Evolutionary conservation across 1,140 invertebrate species (phyloP), one percentile per base, ranked within the genome.

Genomic region (Solenopsis fugax): DNA sequence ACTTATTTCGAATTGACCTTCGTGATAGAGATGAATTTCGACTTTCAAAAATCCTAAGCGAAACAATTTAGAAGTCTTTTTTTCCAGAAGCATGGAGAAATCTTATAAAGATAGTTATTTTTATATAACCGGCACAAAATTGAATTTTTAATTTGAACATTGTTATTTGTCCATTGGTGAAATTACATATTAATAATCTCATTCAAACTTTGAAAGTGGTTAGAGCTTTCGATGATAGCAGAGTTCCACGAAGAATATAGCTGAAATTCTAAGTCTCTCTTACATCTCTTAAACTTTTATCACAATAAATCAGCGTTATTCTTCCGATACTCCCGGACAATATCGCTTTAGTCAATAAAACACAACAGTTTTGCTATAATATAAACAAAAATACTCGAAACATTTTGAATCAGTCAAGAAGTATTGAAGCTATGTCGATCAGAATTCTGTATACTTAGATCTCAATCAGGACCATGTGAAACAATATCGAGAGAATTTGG

Each of bases 401-500:
- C 48, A 37, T 41, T 37, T 73, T 50, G 45, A 60, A 24, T 1
- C 12, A 13, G 1, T 45, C 29, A n/a, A 21, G 18, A 62, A 45
- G 69, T 54, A 21, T 48, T 50, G 48, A 18, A 24, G 24, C 4
- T 45, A 21, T 37, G 21, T 37, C 54, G 13, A 16, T 41, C 50
- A 34, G 4, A 18, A 34, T 82, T 12, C 18, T 3, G 18, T 37
- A 50, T 56, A 75, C 69, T 84, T 84, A 84, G 10, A 75, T 37
- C 69, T 75, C 69, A 72, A 75, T 73, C 41, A 60, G 29, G 45
- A 37, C 13, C 13, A 45, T 81, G 21, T 81, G 69, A 75, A 84
- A 84, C 80, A 73, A 60, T 73, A 73, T 73, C 41, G 24, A 37
- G 69, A 62, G 54, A 60, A 75, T 81, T 84, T 4, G 45, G 41